Base-by-base conservation (phyloP, 92 coral and sea anemone genomes). In the Porites evermanni region DNA sequence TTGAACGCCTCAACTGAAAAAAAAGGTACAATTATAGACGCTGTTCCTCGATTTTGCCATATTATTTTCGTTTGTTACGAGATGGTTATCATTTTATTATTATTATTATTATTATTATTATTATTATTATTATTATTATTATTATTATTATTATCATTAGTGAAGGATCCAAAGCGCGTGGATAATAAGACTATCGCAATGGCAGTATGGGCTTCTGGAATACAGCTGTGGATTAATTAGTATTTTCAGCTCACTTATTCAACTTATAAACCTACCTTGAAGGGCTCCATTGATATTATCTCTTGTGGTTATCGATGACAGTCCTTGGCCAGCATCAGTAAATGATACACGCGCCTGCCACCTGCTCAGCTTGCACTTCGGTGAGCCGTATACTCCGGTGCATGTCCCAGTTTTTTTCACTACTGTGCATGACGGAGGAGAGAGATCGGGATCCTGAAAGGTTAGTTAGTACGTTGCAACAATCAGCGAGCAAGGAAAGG, bases 371-470 rank as follows among this genome's bases (percentile, higher is more conserved):
- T 47, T 29, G 58, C 90, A 87, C 20, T 26, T 50, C 11, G 64
- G 72, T 24, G 59, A 47, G 20, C 84, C 79, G 64, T 53, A n/a
- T 23, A 72, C 75, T 23, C 18, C 50, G 14, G 70, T 60, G 65
- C 90, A 87, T 16, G 85, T 58, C 38, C 90, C 81, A 16, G 69
- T 64, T 70, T 51, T 29, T 38, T 26, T 80, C 56, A 80, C 47
- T 9, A 79, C 86, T 26, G 54, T 73, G 60, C 90, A 87, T 38
- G 56, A 64, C 64, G 90, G 90, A 44, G 90, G 86, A 52, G 78
- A 67, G 2, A 79, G 75, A 14, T 87, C 90, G 24, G 44, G 68
- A 29, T 72, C 69, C 90, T 87, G 53, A 4, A 23, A 23, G 12
- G 3, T 26, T 38, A 0, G 29, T 23, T 38, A 4, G 29, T 23